Conservation (phyloP, 2,113 vertebrate genomes). For the Girardinichthys multiradiatus region DNA sequence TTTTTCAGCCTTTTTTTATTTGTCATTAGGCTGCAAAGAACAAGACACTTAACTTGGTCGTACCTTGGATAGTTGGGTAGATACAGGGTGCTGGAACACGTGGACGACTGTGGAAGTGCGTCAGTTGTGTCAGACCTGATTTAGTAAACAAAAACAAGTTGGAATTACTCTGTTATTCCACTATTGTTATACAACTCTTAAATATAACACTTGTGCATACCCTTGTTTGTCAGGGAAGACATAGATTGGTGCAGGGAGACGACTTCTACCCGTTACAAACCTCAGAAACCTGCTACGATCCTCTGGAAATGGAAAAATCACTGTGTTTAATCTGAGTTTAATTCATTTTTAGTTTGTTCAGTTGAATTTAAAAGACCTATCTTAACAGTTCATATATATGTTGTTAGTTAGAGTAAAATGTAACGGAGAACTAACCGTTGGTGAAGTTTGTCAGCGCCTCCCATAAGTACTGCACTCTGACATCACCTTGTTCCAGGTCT, state of each 20-base stretch:
- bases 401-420: neutral
- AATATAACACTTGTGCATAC: constrained; percentile 72
- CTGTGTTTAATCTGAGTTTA: neutral
- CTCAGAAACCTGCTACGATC: constrained; percentile 97
- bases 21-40: no score
- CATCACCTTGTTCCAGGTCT: constrained; percentile 90
- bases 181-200: neutral
- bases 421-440: constrained; percentile 83
- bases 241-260: constrained; percentile 95
- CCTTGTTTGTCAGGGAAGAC: constrained; percentile 95
- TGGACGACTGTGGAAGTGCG: constrained; percentile 94
- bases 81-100: constrained; percentile 96
- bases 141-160: constrained; percentile 9
- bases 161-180: neutral
- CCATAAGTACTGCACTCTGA: constrained; percentile 94
- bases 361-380: neutral
- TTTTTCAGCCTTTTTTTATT: no score
- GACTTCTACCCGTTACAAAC: constrained; percentile 96
- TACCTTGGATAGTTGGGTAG: constrained; percentile 95
- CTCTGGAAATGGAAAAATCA: constrained; percentile 79
- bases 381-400: neutral
- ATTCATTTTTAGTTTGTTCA: neutral
- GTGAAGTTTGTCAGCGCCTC: constrained; percentile 97
- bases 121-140: constrained; percentile 94
- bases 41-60: neutral